Conservation (phyloP, 1,140 invertebrate species). For the Phenacoccus solenopsis region DNA sequence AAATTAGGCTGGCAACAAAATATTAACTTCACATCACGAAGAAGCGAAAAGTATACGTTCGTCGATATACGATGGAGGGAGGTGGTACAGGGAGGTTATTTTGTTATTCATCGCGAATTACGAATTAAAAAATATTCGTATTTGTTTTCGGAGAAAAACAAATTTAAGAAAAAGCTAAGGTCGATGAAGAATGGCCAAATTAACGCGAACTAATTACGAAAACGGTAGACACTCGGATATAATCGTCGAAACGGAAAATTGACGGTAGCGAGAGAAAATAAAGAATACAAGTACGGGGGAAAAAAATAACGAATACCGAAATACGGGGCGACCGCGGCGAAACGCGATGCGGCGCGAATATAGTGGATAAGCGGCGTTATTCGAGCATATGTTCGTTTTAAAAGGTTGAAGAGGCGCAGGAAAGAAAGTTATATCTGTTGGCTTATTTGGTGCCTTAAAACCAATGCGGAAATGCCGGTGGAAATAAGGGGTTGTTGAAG, state of each 20-base stretch:
- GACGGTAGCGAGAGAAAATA: neutral
- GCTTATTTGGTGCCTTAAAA: conserved; percentile 6
- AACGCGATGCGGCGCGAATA: neutral
- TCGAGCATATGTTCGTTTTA: neutral
- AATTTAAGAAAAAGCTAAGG: neutral
- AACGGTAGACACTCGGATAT: neutral
- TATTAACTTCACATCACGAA: too few species aligned
- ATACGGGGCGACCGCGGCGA: neutral
- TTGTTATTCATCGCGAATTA: too few species aligned
- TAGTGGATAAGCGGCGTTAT: neutral
- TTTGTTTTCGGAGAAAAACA: neutral
- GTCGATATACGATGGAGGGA: too few species aligned
- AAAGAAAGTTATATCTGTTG: conserved; percentile 13
- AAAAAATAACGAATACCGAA: neutral
- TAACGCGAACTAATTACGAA: neutral
- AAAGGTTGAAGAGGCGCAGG: neutral
- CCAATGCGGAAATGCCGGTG: conserved; percentile 16
- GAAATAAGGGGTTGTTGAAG: conserved; percentile 17
- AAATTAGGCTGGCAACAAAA: too few species aligned
- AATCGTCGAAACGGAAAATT: neutral
- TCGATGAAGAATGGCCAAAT: neutral
- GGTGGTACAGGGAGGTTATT: too few species aligned
- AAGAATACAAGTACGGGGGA: neutral
- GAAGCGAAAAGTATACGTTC: too few species aligned
- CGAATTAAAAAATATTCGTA: too few species aligned